Percentiles rank a stretch among this genome's conserved stretches.
These are phyloP conservation scores for Atopsyche davidsoni DNA, from an alignment of 1,140 invertebrate species.

Conservation along the genomic window DNA sequence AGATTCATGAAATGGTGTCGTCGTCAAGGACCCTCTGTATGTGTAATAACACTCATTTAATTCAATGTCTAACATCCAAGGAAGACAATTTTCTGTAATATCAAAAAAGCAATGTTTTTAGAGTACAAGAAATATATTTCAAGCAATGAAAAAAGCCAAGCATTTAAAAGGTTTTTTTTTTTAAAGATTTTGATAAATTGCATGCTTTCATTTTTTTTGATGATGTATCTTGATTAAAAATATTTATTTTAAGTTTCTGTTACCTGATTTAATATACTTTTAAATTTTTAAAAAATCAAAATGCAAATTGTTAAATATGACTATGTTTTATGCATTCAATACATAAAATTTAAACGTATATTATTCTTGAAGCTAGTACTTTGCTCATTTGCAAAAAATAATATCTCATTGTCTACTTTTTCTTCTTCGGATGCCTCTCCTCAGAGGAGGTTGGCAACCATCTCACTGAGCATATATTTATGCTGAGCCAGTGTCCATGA, in stretches of 20 bases:
- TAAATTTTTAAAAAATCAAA: no score
- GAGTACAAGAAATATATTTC: background rate
- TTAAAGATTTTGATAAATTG: background rate
- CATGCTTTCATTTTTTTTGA: background rate
- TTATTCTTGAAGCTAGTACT: no score
- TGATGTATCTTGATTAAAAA: background rate
- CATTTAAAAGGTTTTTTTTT: background rate
- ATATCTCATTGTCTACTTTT: no score
- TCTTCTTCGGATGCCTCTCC: no score
- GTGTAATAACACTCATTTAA: slow-evolving; percentile 49
- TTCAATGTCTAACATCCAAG: slow-evolving; percentile 44
- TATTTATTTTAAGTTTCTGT: background rate
- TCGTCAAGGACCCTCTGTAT: slow-evolving; percentile 63
- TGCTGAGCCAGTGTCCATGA: no score
- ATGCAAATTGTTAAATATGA: no score
- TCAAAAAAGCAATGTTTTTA: background rate
- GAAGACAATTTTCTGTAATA: slow-evolving; percentile 38
- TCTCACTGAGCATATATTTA: no score
- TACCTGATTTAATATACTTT: background rate
- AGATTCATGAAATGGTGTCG: slow-evolving; percentile 55
- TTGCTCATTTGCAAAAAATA: no score
- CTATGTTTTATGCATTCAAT: no score
- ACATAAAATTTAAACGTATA: no score
- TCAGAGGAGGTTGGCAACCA: no score
- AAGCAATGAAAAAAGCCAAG: background rate